Evolutionary conservation across 2,888 invertebrate species (phyloP).

Genomic region (Parochlus steinenii): DNA sequence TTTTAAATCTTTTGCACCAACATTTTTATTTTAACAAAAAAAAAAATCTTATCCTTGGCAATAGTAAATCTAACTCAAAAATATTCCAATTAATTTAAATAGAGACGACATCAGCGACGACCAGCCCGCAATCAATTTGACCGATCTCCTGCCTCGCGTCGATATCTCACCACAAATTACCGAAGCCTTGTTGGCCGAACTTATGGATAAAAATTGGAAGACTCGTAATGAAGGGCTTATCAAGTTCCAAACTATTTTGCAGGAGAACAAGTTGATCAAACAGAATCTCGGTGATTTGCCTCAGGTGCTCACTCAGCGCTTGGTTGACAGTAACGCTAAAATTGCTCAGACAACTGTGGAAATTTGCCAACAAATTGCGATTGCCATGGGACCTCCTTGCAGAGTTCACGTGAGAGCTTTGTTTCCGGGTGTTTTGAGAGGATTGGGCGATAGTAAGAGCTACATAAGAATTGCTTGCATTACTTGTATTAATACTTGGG

Average conservation of each 20-base stretch:
- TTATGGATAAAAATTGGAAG: conserved; percentile 90
- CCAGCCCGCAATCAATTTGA: conserved; percentile 34
- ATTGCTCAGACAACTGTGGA: conserved; percentile 69
- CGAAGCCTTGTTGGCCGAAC: conserved; percentile 58
- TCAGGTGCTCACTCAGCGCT: conserved; percentile 54
- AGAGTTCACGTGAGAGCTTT: conserved; percentile 64
- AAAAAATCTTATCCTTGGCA: conserved; percentile 3
- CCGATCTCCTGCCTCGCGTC: conserved; percentile 57
- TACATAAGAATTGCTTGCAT: conserved; percentile 67
- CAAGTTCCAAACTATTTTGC: conserved; percentile 27
- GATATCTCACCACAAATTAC: conserved; percentile 75
- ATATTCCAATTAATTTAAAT: conserved; percentile 24
- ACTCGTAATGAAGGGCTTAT: conserved; percentile 35
- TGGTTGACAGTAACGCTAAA: conserved; percentile 84
- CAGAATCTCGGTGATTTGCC: conserved; percentile 71
- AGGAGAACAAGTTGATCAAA: conserved; percentile 64
- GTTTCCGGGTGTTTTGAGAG: conserved; percentile 77
- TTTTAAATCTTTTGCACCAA: neutral
- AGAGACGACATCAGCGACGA: conserved; percentile 33
- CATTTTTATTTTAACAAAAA: neutral
- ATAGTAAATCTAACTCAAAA: conserved; percentile 15
- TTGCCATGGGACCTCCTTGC: conserved; percentile 66
- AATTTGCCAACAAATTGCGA: conserved; percentile 66
- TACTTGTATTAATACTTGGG: conserved; percentile 73
- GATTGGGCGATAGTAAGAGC: conserved; percentile 53